Evolutionary conservation across 2,888 invertebrate species (phyloP), one percentile per base, ranked within the genome.

Genomic region (Drosophila vallismaia): DNA sequence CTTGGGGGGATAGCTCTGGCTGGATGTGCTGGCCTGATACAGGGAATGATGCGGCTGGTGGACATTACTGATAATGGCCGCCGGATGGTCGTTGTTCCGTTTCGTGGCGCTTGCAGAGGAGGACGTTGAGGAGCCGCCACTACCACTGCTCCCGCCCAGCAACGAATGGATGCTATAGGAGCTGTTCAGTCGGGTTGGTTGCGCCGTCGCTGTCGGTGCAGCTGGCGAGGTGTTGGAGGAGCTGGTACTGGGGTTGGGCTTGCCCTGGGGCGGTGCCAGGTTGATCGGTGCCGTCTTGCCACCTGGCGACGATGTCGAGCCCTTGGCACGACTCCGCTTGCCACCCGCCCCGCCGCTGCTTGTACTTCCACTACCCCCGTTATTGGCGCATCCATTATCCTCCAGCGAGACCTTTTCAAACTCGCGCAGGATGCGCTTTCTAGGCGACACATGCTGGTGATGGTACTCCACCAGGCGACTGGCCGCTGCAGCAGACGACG

Each of bases 141-240:
- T 70, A 33, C 77, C 67, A 53, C 81, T 83, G 66, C 77, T 85
- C n/a, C 89, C 90, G 19, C 95, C 95, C 85, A 97, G 93, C 90
- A 97, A 93, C 74, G 96, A 96, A 89, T 96, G 96, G 91, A 97
- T 97, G 92, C 96, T 96, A 92, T 96, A 96, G 90, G 95, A 96
- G 92, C 95, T 95, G 76, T 94, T 93, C 85, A 94, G 92, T 66
- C 91, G 89, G n/a, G 91, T 89, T 29, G 85, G 86, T 44, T 76
- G 79, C 36, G 82, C 62, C 19, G 74, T 46, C 8, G 75, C n/a
- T n/a, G 36, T n/a, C 5, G 36, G 36, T 0, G 36, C 36, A 36
- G 36, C 57, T 44, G 72, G 74, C 55, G 76, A 71, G 14, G 66
- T 71, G 26, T 71, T 51, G 6, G 40, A 26, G 14, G 60, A 31